phyloP scores from a whole-genome alignment of 2,797 vertebrate species.

The Sternotherus odoratus region DNA sequence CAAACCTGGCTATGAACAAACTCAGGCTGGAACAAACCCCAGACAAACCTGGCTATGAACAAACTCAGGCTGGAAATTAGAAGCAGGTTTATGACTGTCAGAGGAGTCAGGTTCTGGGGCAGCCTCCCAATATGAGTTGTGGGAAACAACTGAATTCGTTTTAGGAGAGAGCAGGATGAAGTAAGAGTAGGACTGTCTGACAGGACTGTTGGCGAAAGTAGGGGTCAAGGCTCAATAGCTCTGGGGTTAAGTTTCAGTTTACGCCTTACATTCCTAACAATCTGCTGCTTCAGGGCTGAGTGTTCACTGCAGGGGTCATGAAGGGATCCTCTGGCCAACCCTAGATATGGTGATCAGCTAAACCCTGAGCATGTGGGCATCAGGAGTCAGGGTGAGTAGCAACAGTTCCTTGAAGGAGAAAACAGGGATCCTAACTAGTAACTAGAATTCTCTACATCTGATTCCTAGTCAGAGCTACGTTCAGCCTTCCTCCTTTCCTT shows the following conservation, averaged over 20 bases:
- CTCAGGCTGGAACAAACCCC: background rate
- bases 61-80: background rate
- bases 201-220: too few relatives aligned
- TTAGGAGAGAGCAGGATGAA: too few relatives aligned
- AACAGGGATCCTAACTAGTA: background rate
- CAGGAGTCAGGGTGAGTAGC: rapidly evolving
- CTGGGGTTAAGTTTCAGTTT: background rate
- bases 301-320: background rate
- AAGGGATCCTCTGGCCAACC: background rate
- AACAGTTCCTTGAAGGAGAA: background rate
- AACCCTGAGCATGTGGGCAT: too few relatives aligned
- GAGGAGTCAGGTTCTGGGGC: too few relatives aligned
- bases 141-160: too few relatives aligned
- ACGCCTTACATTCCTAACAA: background rate
- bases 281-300: background rate
- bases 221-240: background rate
- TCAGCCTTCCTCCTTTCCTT: background rate
- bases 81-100: too few relatives aligned
- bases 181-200: too few relatives aligned
- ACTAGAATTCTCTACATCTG: background rate
- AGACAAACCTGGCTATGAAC: background rate
- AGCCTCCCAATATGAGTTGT: too few relatives aligned
- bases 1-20: background rate
- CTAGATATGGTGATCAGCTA: too few relatives aligned
- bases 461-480: rapidly evolving